phyloP scores from a whole-genome alignment of 2,888 invertebrate genomes.

The Drosophila heteroneura region DNA sequence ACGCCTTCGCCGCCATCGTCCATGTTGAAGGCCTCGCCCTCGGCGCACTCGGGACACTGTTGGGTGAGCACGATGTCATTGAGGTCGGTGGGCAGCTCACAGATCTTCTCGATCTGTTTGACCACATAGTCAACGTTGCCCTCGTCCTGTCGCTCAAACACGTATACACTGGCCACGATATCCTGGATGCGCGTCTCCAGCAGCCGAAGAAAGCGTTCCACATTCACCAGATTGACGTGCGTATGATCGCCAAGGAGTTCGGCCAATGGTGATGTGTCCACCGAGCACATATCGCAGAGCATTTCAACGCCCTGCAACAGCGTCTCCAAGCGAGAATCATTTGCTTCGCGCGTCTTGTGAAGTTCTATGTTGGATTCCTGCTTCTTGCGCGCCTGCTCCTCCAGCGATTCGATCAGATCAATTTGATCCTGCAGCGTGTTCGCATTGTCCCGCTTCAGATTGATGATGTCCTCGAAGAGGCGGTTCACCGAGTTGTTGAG shows the following conservation, averaged over 20 bases:
- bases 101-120: constrained; percentile 79
- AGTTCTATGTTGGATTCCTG: constrained; percentile 63
- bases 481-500: constrained; percentile 81
- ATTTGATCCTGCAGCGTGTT: constrained; percentile 72
- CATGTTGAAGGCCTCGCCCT: constrained; percentile 84
- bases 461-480: constrained; percentile 79
- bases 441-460: constrained; percentile 69
- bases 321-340: constrained; percentile 71
- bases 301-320: constrained; percentile 77
- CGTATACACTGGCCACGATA: constrained; percentile 86
- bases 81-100: constrained; percentile 85
- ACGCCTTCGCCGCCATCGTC: constrained; percentile 82
- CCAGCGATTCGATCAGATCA: constrained; percentile 70
- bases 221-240: constrained; percentile 87
- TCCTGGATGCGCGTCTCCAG: constrained; percentile 87
- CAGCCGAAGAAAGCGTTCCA: constrained; percentile 86
- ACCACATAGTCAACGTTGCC: constrained; percentile 74
- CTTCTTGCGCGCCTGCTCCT: constrained; percentile 66
- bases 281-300: constrained; percentile 85
- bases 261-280: constrained; percentile 86
- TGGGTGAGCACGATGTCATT: constrained; percentile 85
- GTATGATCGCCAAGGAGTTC: constrained; percentile 87
- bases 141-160: constrained; percentile 74
- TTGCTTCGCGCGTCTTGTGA: constrained; percentile 54
- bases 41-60: constrained; percentile 85